Percentiles rank a stretch among this genome's conserved stretches.
phyloP scores from a whole-genome alignment of 2,797 vertebrate genomes.

The Leptoclinus maculatus region DNA sequence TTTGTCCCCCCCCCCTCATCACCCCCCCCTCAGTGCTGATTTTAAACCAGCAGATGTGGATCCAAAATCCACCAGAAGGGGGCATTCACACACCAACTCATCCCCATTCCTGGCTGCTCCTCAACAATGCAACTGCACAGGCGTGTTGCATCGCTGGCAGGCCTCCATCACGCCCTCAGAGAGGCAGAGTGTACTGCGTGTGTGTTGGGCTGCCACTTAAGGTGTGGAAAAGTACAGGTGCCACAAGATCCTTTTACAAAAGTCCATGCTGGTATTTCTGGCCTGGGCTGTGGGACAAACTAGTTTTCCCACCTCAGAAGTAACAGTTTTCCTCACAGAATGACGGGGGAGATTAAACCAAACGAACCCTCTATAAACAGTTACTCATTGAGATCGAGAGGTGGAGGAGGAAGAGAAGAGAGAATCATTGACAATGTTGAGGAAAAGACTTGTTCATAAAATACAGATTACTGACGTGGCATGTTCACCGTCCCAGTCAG shows the following conservation, averaged over 20 bases:
- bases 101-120: neutral
- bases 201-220: neutral
- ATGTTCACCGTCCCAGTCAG: neutral
- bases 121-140: slow-evolving; percentile 22
- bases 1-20: too few relatives aligned
- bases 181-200: neutral
- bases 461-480: neutral
- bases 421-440: neutral
- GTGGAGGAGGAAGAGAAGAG: neutral
- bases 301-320: slow-evolving; percentile 61
- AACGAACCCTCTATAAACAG: slow-evolving; percentile 25
- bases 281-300: slow-evolving; percentile 41
- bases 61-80: slow-evolving; percentile 75
- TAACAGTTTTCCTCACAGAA: slow-evolving; percentile 22
- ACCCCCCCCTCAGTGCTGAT: neutral
- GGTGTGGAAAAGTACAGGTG: slow-evolving; percentile 68
- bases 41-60: slow-evolving; percentile 6
- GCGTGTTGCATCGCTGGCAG: slow-evolving; percentile 25
- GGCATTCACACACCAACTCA: slow-evolving; percentile 59
- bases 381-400: neutral
- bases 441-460: too few relatives aligned
- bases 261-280: slow-evolving; percentile 19
- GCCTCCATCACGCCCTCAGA: slow-evolving; percentile 9
- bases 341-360: slow-evolving; percentile 25
- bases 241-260: slow-evolving; percentile 24